These are phyloP conservation scores for Tapirus indicus DNA, from an alignment of 2,797 vertebrate genomes.

Conservation along the genomic window DNA sequence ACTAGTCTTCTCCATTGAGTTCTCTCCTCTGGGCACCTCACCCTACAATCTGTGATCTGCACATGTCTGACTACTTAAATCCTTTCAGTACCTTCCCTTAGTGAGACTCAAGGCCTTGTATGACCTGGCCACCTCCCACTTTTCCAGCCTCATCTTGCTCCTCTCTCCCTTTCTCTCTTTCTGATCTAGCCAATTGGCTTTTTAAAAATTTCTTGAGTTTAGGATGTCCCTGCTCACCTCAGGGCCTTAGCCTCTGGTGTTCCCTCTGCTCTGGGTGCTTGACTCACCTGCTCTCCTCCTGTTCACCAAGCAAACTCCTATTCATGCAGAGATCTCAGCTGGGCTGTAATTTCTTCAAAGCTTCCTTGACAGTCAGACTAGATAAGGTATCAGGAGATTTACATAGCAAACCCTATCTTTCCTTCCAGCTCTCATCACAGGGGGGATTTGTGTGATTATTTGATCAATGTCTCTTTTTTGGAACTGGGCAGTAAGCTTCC, in stretches of 20 bases:
- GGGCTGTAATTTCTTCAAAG: not conserved
- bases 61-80: no score
- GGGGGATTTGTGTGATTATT: not conserved
- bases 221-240: not conserved
- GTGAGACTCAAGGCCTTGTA: not conserved
- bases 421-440: not conserved
- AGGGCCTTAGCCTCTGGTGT: not conserved
- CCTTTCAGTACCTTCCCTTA: not conserved
- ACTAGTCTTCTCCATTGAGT: fast-evolving
- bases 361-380: not conserved
- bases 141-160: not conserved
- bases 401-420: no score
- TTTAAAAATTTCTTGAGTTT: not conserved
- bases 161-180: not conserved
- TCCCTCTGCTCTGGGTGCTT: not conserved
- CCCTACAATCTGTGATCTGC: no score
- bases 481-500: not conserved
- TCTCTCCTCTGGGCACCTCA: not conserved
- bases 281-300: not conserved
- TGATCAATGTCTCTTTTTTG: not conserved
- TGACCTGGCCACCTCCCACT: not conserved
- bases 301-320: no score
- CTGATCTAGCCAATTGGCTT: not conserved
- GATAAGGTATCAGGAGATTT: not conserved
- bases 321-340: fast-evolving